Percentiles rank a stretch among this genome's conserved stretches.
Conservation (phyloP, 2,888 invertebrate species). For the Mechanitis messenoides region DNA sequence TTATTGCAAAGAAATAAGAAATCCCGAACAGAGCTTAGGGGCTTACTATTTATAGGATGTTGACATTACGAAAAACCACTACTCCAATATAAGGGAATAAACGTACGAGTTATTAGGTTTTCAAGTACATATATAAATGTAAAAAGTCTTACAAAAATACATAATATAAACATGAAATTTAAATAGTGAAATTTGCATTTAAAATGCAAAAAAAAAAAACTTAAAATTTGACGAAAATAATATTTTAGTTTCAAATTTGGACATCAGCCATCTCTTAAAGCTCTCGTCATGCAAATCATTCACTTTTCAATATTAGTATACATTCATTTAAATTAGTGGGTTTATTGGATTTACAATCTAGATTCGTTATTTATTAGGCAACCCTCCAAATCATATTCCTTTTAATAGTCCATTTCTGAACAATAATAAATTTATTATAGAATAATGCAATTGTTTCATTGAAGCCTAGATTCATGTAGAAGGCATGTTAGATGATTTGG, state of each 20-base stretch:
- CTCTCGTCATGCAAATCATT: conserved; percentile 22
- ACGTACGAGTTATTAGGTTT: too few species aligned
- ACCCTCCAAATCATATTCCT: conserved; percentile 21
- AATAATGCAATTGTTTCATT: too few species aligned
- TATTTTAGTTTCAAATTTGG: conserved; percentile 19
- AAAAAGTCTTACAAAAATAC: too few species aligned
- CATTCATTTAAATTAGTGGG: conserved; percentile 22
- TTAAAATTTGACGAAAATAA: neutral
- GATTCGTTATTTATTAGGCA: conserved; percentile 29
- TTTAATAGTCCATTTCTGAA: neutral
- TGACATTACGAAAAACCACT: conserved; percentile 11
- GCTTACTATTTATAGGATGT: conserved; percentile 19
- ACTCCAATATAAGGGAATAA: neutral
- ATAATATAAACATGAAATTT: too few species aligned
- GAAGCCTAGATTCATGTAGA: too few species aligned
- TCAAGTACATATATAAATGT: too few species aligned
- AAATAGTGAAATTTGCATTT: neutral
- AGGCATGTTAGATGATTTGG: too few species aligned
- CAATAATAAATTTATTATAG: neutral
- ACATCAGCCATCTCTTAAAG: conserved; percentile 16
- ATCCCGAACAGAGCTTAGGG: conserved; percentile 14
- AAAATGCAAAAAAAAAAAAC: neutral
- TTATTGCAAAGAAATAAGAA: conserved; percentile 26
- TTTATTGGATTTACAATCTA: conserved; percentile 24
- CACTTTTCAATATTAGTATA: conserved; percentile 23